Conservation (phyloP, 2,888 invertebrate genomes). For the Megalurothrips usitatus region DNA sequence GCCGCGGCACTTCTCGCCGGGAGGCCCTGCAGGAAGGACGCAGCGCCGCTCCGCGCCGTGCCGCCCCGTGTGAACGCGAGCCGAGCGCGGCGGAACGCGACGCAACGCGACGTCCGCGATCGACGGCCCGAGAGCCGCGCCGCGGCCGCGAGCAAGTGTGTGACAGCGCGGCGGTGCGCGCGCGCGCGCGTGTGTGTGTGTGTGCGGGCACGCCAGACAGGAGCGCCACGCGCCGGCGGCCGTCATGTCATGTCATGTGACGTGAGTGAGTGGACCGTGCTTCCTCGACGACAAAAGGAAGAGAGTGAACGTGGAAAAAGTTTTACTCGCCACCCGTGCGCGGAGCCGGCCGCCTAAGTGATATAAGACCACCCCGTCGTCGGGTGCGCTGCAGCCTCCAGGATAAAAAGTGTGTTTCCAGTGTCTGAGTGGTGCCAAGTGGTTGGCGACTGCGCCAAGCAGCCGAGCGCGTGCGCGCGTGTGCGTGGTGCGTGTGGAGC, state of each 20-base stretch:
- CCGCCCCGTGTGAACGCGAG: neutral
- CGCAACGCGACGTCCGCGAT: neutral
- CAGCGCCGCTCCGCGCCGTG: neutral
- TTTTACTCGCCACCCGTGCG: too few relatives aligned
- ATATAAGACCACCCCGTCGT: too few relatives aligned
- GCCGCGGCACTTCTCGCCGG: constrained; percentile 1
- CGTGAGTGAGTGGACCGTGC: too few relatives aligned
- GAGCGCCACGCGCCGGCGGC: too few relatives aligned
- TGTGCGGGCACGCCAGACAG: neutral
- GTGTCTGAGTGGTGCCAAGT: too few relatives aligned
- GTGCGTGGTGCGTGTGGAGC: neutral
- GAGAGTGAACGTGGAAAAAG: too few relatives aligned
- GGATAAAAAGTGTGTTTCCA: too few relatives aligned
- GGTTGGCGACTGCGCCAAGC: too few relatives aligned
- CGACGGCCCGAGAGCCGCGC: neutral
- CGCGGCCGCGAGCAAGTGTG: neutral
- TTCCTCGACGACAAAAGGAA: too few relatives aligned
- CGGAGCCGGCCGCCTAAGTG: too few relatives aligned
- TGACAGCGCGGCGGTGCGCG: neutral
- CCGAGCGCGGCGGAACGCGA: neutral
- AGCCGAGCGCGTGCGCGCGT: neutral
- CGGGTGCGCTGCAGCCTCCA: too few relatives aligned
- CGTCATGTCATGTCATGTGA: too few relatives aligned
- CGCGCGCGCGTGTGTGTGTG: neutral
- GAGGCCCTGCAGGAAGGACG: constrained; percentile 6